A percentile compares a stretch with the other conserved stretches of the same genome.
phyloP scores from a whole-genome alignment of 2,113 vertebrate genomes.

The Elaphurus davidianus region DNA sequence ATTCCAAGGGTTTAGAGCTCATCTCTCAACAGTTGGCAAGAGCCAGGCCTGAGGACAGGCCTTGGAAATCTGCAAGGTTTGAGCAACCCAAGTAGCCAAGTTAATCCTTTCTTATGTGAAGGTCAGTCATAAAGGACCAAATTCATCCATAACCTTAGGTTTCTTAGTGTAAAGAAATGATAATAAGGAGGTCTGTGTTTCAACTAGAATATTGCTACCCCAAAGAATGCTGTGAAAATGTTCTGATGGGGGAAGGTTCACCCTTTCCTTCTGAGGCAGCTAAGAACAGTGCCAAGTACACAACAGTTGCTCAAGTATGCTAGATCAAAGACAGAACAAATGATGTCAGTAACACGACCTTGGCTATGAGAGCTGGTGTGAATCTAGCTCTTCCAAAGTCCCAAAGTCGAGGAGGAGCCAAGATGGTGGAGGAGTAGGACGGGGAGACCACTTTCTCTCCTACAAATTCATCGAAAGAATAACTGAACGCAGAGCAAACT shows the following conservation, averaged over 20 bases:
- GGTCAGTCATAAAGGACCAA: not conserved
- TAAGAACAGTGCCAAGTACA: not conserved
- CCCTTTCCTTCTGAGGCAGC: not conserved
- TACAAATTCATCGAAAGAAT: no score
- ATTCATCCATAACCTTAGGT: not conserved
- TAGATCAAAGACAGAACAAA: not conserved
- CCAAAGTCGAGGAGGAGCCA: no score
- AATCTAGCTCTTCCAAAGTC: not conserved
- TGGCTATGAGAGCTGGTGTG: not conserved
- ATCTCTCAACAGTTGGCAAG: not conserved
- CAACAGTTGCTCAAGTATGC: not conserved
- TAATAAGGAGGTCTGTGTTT: not conserved
- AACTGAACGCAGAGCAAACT: no score
- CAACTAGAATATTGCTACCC: not conserved
- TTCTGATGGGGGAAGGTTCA: not conserved
- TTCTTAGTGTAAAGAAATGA: not conserved
- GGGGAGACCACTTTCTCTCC: no score
- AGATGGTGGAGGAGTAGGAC: no score
- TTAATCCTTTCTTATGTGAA: not conserved
- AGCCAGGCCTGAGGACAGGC: not conserved
- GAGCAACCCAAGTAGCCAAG: not conserved
- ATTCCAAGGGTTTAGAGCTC: not conserved
- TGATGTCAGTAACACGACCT: not conserved
- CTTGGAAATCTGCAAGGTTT: not conserved
- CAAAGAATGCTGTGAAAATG: not conserved